Base-by-base conservation (phyloP, 2,888 invertebrate genomes). In the Clivina fossor region DNA sequence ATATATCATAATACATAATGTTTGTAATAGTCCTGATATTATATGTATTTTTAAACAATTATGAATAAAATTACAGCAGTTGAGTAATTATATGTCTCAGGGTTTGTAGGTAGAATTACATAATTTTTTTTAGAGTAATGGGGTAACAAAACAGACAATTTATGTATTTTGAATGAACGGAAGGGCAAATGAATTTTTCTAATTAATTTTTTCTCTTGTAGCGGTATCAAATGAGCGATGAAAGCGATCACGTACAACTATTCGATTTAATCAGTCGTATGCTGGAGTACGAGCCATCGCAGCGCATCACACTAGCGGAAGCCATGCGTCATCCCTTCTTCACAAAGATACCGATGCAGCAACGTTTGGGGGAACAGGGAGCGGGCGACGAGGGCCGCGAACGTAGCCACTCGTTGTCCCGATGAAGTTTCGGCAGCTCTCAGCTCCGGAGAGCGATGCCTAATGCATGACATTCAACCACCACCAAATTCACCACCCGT, bases 261-360 rank as follows among this genome's bases (percentile, higher is more conserved):
- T 98, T 99, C 75, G 94, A 97, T 73, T 80, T 99, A 70, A 87
- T 99, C 65, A 85, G 88, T 68, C 85, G 88, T 74, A 98, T 99
- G 98, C 79, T 99, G 72, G 96, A 95, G 67, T 99, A 97, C 76
- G 96, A 98, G 73, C 98, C 98, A 20, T 80, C 86, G 59, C 88
- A 91, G 69, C 82, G 99, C 60, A 86, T 98, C 69, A 86, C 89
- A 65, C 80, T 99, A 66, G 80, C 80, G 57, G 94, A 97, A 66
- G 93, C 96, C 11, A 77, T 99, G 66, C 77, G 83, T 48, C 98
- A 98, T 78, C 89, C 93, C 50, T 97, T 96, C 80, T 98, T 98
- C 78, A 85, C 84, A 68, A 86, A 88, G 70, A 83, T 94, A 69
- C 86, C 91, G 60, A 78, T 82, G 54, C 85, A 88, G 66, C 89